Base-by-base conservation (phyloP, 2,113 vertebrate genomes). In the Amphiprion ocellaris region DNA sequence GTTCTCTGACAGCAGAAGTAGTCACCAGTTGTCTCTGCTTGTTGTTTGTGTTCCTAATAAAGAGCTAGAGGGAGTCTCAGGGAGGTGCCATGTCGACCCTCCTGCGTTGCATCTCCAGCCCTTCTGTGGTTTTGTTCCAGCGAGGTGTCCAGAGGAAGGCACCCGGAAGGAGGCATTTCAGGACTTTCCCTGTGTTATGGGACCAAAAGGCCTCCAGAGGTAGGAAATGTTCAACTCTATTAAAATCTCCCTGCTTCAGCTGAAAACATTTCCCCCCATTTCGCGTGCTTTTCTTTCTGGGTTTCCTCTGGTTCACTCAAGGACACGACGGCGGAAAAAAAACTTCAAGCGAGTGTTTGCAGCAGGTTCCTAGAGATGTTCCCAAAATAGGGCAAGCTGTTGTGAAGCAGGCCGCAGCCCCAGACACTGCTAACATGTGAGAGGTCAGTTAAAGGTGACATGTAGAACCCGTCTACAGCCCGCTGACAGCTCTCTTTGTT, bases 401-500 rank as follows among this genome's bases (percentile, higher is more conserved):
- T 47, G 71, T 60, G 21, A 61, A 61, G 16, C 47, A 47, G 53
- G 71, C 65, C 4, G 47, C 33, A n/a, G 28, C 64, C 69, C 24
- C 41, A 23, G 26, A 37, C 21, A 58, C 84, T 81, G 84, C 81
- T 87, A 88, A 86, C 75, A 74, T 73, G 58, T 71, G 76, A 82
- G 90, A 94, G 94, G 94, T 95, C 93, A 95, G 66, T 63, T 93
- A 92, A 93, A 95, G 94, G 94, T 94, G 91, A 95, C 86, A 79
- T n/a, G 23, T 10, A 68, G 60, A 77, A 59, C 50, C 83, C 5
- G 53, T 19, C n/a, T 16, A 12, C 33, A 54, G 58, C 72, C n/a
- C 39, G 23, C 64, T 14, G 14, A n/a, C 55, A 44, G 23, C 41
- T 56, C 15, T 10, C 2, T 52, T 52, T 62, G 41, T 76, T 52